Percentiles rank a stretch among this genome's conserved stretches.
phyloP scores from a whole-genome alignment of 2,797 vertebrate species.

The Rhodeus uyekii region DNA sequence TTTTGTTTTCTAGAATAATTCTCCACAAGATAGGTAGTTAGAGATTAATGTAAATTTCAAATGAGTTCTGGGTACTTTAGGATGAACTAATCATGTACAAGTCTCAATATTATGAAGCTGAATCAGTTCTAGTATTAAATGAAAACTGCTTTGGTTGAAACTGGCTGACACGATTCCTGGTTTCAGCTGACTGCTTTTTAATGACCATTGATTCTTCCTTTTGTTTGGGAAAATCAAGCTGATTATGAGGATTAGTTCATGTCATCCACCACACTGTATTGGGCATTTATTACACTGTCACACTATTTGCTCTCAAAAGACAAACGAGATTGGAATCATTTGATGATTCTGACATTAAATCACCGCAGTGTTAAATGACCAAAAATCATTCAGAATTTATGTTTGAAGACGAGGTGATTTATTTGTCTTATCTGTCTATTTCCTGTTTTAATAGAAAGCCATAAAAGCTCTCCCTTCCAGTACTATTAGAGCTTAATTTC shows the following conservation, averaged over 20 bases:
- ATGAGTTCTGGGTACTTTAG: neutral
- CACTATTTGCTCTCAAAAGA: neutral
- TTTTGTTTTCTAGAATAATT: conserved; percentile 14
- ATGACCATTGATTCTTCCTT: conserved; percentile 52
- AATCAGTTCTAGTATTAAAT: conserved; percentile 36
- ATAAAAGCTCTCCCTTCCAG: conserved; percentile 30
- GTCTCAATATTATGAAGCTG: conserved; percentile 29
- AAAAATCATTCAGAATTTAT: conserved; percentile 10
- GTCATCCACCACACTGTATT: conserved; percentile 16
- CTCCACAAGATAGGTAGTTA: neutral
- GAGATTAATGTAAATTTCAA: neutral
- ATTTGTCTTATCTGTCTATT: conserved; percentile 14
- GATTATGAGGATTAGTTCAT: conserved; percentile 40
- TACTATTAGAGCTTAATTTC: conserved; percentile 57
- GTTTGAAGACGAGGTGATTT: conserved; percentile 7
- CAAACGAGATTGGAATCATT: neutral
- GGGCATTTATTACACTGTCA: conserved; percentile 32
- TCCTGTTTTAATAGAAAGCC: conserved; percentile 35
- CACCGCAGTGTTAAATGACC: neutral
- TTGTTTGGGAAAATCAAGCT: conserved; percentile 48
- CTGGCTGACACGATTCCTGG: conserved; percentile 21
- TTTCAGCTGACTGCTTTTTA: conserved; percentile 52
- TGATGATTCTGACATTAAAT: conserved; percentile 5
- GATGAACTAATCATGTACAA: conserved; percentile 2
- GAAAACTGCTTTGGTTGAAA: conserved; percentile 32